Conservation (phyloP, 2,888 invertebrate species). For the Dioctria rufipes region DNA sequence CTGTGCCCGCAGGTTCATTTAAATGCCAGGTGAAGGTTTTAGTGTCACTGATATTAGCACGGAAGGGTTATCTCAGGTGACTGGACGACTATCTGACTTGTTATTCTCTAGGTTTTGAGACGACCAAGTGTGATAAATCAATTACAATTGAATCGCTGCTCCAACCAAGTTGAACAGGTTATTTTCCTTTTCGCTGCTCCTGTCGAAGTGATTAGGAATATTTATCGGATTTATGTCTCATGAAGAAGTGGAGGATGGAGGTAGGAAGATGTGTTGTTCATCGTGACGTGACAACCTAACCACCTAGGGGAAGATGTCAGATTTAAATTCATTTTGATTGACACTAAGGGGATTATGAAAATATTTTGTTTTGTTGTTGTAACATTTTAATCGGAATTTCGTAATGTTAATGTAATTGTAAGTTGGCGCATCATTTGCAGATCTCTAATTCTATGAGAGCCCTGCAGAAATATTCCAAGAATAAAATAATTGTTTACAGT, state of each 20-base stretch:
- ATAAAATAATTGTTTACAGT: too few species aligned
- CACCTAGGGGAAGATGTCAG: not conserved
- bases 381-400: not conserved
- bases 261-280: conserved; percentile 9
- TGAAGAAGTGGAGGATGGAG: not conserved
- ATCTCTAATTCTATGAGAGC: too few species aligned
- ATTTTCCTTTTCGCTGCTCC: conserved; percentile 27
- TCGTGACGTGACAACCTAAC: conserved; percentile 20
- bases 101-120: not conserved
- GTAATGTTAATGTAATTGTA: too few species aligned
- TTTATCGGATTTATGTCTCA: conserved; percentile 36
- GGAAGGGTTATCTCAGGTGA: not conserved
- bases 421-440: too few species aligned
- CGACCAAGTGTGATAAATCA: conserved; percentile 39
- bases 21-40: not conserved
- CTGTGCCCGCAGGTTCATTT: conserved; percentile 1
- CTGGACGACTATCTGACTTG: not conserved
- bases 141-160: conserved; percentile 7
- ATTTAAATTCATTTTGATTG: conserved; percentile 14
- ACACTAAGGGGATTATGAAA: conserved; percentile 37
- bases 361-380: conserved; percentile 15
- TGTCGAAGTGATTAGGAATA: conserved; percentile 31
- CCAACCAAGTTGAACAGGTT: conserved; percentile 16
- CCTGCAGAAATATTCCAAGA: too few species aligned
- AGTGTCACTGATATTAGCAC: not conserved